Percentiles rank a stretch among this genome's conserved stretches.
Conservation (phyloP, 2,888 invertebrate species). For the Drosophila formosana region DNA sequence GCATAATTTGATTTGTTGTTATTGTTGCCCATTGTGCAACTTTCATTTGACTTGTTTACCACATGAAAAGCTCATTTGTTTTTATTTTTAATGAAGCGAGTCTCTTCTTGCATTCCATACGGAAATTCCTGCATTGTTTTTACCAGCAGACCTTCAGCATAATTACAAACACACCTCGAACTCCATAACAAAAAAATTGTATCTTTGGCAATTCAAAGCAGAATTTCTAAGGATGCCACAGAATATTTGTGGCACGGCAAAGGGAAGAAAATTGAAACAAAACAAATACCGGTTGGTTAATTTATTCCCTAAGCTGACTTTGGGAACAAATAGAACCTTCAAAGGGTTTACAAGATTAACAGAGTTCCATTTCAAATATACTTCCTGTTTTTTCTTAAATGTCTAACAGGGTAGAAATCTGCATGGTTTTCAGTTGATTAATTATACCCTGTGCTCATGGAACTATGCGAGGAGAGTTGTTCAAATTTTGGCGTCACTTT, state of each 20-base stretch:
- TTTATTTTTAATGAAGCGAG: conserved; percentile 10
- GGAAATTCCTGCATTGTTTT: neutral
- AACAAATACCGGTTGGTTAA: neutral
- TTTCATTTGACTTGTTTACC: conserved; percentile 36
- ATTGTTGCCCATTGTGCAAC: conserved; percentile 16
- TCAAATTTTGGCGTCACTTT: too few species aligned
- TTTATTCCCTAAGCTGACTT: neutral
- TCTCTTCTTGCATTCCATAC: neutral
- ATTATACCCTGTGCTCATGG: neutral
- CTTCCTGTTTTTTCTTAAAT: neutral
- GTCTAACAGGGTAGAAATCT: conserved; percentile 13
- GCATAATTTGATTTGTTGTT: conserved; percentile 29
- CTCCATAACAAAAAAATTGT: neutral
- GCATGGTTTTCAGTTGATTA: conserved; percentile 31
- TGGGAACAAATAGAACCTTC: neutral
- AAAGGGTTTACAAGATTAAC: neutral
- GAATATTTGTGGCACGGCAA: neutral
- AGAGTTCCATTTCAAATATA: neutral
- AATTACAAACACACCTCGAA: neutral
- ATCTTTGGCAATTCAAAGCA: neutral
- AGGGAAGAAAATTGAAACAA: neutral
- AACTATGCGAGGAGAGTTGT: too few species aligned
- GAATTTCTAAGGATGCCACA: neutral
- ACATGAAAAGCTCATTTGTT: conserved; percentile 21
- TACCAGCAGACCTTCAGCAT: neutral